A percentile compares a stretch with the other conserved stretches of the same genome.
Evolutionary conservation across 64 coral and sea anemone species (phyloP).

Genomic region (Astreopora myriophthalma): DNA sequence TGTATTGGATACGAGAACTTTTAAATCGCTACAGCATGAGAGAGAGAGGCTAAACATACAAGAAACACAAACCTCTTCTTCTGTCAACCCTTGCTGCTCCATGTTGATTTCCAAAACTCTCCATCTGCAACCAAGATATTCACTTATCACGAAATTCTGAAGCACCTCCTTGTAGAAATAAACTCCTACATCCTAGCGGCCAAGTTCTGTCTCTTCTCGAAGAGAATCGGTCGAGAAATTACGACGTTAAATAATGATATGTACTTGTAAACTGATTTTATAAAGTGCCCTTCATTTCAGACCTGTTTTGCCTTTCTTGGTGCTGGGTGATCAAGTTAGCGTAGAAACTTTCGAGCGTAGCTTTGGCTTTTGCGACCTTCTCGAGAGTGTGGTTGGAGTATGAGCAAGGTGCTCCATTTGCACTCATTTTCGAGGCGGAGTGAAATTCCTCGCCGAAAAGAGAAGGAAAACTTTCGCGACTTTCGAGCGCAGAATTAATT

Average conservation of each 20-base stretch:
- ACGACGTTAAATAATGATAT: neutral
- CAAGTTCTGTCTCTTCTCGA: neutral
- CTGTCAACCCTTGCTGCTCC: slow-evolving; percentile 82
- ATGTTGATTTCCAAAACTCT: slow-evolving; percentile 78
- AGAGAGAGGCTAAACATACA: neutral
- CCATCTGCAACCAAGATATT: slow-evolving; percentile 70
- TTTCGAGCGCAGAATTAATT: neutral
- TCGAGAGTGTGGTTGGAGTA: slow-evolving; percentile 97
- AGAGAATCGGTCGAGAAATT: neutral
- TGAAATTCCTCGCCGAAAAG: slow-evolving; percentile 5
- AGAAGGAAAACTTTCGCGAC: neutral
- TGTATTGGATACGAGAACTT: neutral
- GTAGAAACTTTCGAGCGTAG: slow-evolving; percentile 95
- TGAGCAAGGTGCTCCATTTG: slow-evolving; percentile 68
- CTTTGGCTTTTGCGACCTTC: slow-evolving; percentile 96
- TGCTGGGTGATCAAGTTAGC: slow-evolving; percentile 90
- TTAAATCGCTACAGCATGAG: too few species aligned
- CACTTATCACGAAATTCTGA: neutral
- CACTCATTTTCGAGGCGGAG: slow-evolving; percentile 83
- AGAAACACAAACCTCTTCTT: slow-evolving; percentile 77
- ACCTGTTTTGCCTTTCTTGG: slow-evolving; percentile 93
- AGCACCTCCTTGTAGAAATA: too few species aligned
- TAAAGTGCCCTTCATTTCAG: neutral
- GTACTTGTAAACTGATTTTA: neutral
- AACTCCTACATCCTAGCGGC: neutral